Conservation (phyloP, 2,888 invertebrate species). For the Parnassius apollo region DNA sequence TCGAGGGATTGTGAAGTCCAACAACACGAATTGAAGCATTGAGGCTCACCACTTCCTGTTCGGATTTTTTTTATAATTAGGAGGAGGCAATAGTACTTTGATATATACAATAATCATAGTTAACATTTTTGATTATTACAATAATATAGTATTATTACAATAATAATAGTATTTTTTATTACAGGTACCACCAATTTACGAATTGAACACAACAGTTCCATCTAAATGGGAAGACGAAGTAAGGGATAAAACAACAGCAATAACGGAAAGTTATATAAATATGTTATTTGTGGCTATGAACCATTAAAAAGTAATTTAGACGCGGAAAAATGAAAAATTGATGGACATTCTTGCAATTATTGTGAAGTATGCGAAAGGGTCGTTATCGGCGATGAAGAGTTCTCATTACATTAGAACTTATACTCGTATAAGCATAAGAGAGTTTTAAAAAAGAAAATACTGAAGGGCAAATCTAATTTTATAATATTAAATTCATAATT, state of each 20-base stretch:
- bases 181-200: conserved; percentile 90
- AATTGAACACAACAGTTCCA: conserved; percentile 88
- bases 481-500: too few relatives aligned
- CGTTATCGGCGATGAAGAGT: conserved; percentile 87
- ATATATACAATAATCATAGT: too few relatives aligned
- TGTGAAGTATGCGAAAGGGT: conserved; percentile 86
- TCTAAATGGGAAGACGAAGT: conserved; percentile 88
- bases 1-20: too few relatives aligned
- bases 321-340: conserved; percentile 45
- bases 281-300: conserved; percentile 62
- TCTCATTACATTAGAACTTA: conserved; percentile 84
- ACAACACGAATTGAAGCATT: too few relatives aligned
- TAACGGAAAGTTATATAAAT: conserved; percentile 84
- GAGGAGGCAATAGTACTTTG: too few relatives aligned
- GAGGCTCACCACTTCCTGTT: too few relatives aligned
- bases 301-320: conserved; percentile 53
- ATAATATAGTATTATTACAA: too few relatives aligned
- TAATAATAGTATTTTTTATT: too few relatives aligned
- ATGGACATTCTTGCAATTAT: conserved; percentile 65
- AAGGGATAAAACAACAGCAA: conserved; percentile 84
- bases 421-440: conserved; percentile 85
- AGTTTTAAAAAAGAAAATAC: conserved; percentile 58
- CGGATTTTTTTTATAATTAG: too few relatives aligned
- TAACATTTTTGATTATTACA: too few relatives aligned
- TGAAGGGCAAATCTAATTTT: conserved; percentile 5